phyloP scores from a whole-genome alignment of 2,797 vertebrate genomes.

The Chelon auratus region DNA sequence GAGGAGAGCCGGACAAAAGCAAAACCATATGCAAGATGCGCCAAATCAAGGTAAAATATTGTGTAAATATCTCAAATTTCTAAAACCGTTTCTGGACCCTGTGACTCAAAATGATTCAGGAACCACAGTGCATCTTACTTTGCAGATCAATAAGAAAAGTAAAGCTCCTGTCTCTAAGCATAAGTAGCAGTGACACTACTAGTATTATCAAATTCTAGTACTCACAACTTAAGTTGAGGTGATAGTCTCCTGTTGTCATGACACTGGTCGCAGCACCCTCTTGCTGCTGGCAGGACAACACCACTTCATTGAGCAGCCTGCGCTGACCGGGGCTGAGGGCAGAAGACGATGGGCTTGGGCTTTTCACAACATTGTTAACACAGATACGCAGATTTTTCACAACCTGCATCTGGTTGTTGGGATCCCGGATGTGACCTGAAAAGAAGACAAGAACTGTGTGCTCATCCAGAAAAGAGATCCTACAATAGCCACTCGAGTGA shows the following conservation, averaged over 20 bases:
- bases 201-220: neutral
- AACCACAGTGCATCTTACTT: too few relatives aligned
- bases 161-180: too few relatives aligned
- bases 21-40: too few relatives aligned
- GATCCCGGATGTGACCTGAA: constrained; percentile 95
- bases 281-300: constrained; percentile 91
- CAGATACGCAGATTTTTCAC: constrained; percentile 96
- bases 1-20: too few relatives aligned
- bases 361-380: constrained; percentile 91
- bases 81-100: too few relatives aligned
- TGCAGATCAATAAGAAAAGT: too few relatives aligned
- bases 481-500: too few relatives aligned
- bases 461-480: too few relatives aligned
- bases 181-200: too few relatives aligned
- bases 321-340: constrained; percentile 75
- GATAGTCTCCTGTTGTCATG: constrained; percentile 94
- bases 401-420: constrained; percentile 95
- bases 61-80: too few relatives aligned
- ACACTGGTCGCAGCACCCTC: constrained; percentile 90
- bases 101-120: too few relatives aligned
- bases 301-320: constrained; percentile 90
- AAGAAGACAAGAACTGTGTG: neutral
- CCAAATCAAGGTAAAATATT: too few relatives aligned
- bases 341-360: constrained; percentile 79
- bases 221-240: constrained; percentile 96